Evolutionary conservation across 2,888 invertebrate species (phyloP).

Genomic region (Chalcis sispes): DNA sequence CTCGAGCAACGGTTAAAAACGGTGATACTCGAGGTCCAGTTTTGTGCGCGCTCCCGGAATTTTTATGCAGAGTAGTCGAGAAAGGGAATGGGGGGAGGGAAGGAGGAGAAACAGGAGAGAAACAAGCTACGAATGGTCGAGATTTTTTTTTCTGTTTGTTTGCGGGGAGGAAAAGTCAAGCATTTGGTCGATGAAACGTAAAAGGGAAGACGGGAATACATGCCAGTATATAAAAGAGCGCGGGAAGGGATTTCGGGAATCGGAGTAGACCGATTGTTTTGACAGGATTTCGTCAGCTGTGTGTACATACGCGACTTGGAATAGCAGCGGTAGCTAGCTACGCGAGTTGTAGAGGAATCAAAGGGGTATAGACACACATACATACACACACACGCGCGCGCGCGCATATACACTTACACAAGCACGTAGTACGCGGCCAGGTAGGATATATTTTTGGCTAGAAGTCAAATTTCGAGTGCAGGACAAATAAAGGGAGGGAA

Average conservation of each 20-base stretch:
- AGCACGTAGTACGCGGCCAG: slow-evolving; percentile 36
- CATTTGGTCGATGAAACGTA: slow-evolving; percentile 8
- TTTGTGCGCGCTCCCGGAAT: slow-evolving; percentile 32
- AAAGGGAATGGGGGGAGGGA: too few species aligned
- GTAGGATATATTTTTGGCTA: slow-evolving; percentile 66
- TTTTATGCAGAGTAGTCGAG: slow-evolving; percentile 59
- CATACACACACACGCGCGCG: too few species aligned
- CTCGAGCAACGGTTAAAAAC: background rate
- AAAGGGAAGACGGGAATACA: slow-evolving; percentile 29
- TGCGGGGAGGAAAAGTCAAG: background rate
- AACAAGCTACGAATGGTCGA: background rate
- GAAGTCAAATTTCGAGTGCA: slow-evolving; percentile 72
- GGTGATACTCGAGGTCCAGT: background rate
- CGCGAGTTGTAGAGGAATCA: slow-evolving; percentile 18
- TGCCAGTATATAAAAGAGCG: too few species aligned
- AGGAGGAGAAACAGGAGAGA: too few species aligned
- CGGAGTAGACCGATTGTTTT: slow-evolving; percentile 62
- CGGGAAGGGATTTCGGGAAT: background rate
- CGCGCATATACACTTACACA: too few species aligned
- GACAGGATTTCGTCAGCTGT: slow-evolving; percentile 66
- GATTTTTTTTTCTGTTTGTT: slow-evolving; percentile 29
- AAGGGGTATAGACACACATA: slow-evolving; percentile 58
- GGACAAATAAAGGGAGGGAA: slow-evolving; percentile 63
- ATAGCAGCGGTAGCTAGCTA: slow-evolving; percentile 53
- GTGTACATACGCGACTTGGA: slow-evolving; percentile 61